Evolutionary conservation across 2,888 invertebrate species (phyloP).

Genomic region (Drosophila mercatorum): DNA sequence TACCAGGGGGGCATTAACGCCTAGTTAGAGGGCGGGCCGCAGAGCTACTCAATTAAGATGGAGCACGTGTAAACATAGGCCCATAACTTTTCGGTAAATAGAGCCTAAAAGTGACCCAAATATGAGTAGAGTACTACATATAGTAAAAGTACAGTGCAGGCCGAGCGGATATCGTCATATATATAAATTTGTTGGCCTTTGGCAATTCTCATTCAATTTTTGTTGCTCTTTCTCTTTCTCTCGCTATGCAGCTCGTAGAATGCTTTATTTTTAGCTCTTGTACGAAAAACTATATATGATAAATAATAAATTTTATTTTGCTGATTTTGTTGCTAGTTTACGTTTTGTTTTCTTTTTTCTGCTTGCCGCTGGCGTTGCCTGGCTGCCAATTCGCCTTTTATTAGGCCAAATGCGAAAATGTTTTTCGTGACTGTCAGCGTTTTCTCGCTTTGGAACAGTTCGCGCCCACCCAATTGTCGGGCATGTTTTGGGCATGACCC

Average conservation of each 20-base stretch:
- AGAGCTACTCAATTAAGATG: conserved; percentile 52
- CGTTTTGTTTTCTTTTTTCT: conserved; percentile 5
- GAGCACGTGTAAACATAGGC: conserved; percentile 42
- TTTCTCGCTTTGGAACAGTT: conserved; percentile 38
- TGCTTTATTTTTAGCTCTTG: conserved; percentile 61
- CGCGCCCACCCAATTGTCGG: conserved; percentile 51
- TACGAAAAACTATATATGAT: conserved; percentile 52
- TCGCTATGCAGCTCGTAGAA: conserved; percentile 37
- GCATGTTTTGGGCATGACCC: conserved; percentile 41
- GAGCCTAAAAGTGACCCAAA: conserved; percentile 41
- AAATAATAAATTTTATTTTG: conserved; percentile 65
- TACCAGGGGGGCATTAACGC: conserved; percentile 43
- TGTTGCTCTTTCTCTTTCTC: neutral
- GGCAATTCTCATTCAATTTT: conserved; percentile 2
- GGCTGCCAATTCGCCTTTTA: conserved; percentile 67
- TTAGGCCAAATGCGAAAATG: conserved; percentile 66
- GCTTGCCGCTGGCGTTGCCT: conserved; percentile 36
- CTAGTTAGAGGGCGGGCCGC: conserved; percentile 1
- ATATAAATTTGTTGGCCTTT: conserved; percentile 22
- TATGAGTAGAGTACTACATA: conserved; percentile 3
- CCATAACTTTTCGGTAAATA: conserved; percentile 1
- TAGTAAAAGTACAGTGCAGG: conserved; percentile 3
- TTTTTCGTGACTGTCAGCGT: conserved; percentile 62
- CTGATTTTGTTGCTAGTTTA: conserved; percentile 42
- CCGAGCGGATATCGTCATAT: conserved; percentile 38